Conservation (phyloP, 2,888 invertebrate genomes). For the Malthinus flaveolus region DNA sequence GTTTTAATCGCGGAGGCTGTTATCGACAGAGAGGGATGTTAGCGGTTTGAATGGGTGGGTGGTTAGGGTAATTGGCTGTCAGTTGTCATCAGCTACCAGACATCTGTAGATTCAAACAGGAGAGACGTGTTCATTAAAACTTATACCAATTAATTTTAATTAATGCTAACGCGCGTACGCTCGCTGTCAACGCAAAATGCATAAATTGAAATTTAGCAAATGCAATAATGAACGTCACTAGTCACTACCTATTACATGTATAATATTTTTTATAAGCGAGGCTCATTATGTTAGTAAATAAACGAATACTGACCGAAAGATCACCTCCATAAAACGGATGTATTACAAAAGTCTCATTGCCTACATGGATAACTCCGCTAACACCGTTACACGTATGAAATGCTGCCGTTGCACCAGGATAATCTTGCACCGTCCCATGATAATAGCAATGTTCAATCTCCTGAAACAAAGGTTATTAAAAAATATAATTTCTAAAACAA, state of each 20-base stretch:
- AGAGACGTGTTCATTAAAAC: constrained; percentile 52
- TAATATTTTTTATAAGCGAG: neutral
- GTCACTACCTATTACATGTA: constrained; percentile 8
- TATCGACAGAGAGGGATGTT: constrained; percentile 39
- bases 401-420: constrained; percentile 94
- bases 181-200: constrained; percentile 26
- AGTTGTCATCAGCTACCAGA: constrained; percentile 43
- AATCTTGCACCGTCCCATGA: constrained; percentile 96
- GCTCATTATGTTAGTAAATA: neutral
- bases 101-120: constrained; percentile 36
- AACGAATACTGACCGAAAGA: constrained; percentile 80
- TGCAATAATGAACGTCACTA: constrained; percentile 24
- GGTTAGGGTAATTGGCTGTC: constrained; percentile 49
- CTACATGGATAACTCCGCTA: constrained; percentile 95
- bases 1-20: constrained; percentile 38
- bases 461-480: constrained; percentile 56
- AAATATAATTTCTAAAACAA: constrained; percentile 1
- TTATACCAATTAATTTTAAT: constrained; percentile 53
- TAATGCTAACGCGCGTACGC: constrained; percentile 39
- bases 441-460: constrained; percentile 99
- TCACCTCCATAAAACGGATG: constrained; percentile 98
- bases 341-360: constrained; percentile 97
- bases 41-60: constrained; percentile 27
- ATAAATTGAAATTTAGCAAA: constrained; percentile 26
- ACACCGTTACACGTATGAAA: constrained; percentile 98